Evolutionary conservation across 2,113 vertebrate species (phyloP).

Genomic region (Hippocampus mohnikei): DNA sequence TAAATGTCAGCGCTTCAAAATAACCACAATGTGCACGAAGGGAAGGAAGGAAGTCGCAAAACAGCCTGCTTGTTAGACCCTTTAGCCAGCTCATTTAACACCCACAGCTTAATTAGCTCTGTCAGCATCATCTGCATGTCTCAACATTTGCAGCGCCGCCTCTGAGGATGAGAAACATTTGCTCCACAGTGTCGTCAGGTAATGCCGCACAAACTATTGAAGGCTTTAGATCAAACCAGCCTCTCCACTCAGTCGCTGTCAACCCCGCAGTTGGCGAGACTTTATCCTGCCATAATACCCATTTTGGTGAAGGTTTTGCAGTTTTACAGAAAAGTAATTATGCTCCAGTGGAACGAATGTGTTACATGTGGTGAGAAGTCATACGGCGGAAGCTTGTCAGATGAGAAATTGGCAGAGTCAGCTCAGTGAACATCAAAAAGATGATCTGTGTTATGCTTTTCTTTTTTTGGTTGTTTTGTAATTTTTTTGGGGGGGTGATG

Average conservation of each 20-base stretch:
- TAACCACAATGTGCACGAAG: constrained; percentile 20
- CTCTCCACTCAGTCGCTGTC: not conserved
- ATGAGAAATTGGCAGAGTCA: not conserved
- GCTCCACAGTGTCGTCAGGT: constrained; percentile 25
- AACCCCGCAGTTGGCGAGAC: not conserved
- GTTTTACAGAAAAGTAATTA: not conserved
- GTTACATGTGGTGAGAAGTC: not conserved
- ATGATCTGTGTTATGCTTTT: too few species aligned
- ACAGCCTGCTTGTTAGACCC: constrained; percentile 33
- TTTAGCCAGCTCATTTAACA: constrained; percentile 45
- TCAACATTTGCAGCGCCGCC: constrained; percentile 21
- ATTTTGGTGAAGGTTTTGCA: not conserved
- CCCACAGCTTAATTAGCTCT: constrained; percentile 43
- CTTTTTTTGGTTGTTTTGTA: too few species aligned
- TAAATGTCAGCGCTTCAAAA: constrained; percentile 25
- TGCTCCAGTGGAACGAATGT: not conserved
- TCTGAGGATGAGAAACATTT: constrained; percentile 14
- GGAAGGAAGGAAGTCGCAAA: constrained; percentile 16
- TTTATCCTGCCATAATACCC: not conserved
- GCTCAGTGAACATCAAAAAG: too few species aligned
- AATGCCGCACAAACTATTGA: not conserved
- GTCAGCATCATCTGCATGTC: constrained; percentile 26
- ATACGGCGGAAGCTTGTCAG: not conserved
- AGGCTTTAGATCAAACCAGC: constrained; percentile 1
- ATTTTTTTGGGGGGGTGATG: too few species aligned